phyloP scores from a whole-genome alignment of 2,888 invertebrate genomes.

The Machimus atricapillus region DNA sequence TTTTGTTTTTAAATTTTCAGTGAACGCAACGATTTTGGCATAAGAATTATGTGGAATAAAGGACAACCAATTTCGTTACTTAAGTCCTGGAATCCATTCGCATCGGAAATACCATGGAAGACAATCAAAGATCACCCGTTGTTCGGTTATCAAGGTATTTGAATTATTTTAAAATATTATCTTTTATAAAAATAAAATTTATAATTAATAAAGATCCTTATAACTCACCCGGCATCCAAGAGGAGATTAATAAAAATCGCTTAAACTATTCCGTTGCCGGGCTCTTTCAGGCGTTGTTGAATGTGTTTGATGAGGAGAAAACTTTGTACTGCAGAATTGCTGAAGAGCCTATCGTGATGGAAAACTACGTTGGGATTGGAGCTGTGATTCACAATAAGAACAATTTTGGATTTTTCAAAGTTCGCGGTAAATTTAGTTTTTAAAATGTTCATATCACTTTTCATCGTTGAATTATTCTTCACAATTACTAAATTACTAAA shows the following conservation, averaged over 20 bases:
- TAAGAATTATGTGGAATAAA: constrained; percentile 80
- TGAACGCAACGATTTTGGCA: constrained; percentile 75
- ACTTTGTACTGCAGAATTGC: constrained; percentile 53
- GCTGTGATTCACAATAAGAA: constrained; percentile 84
- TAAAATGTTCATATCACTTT: constrained; percentile 59
- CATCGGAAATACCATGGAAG: constrained; percentile 77
- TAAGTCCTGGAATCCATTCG: constrained; percentile 87
- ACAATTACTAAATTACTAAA: neutral
- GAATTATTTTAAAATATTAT: neutral
- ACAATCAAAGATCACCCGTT: constrained; percentile 84
- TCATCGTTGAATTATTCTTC: neutral
- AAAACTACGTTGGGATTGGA: constrained; percentile 80
- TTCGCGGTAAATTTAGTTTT: constrained; percentile 84
- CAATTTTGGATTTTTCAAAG: constrained; percentile 84
- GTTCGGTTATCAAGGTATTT: constrained; percentile 73
- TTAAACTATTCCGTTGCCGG: constrained; percentile 52
- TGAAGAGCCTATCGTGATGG: constrained; percentile 75
- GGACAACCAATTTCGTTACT: constrained; percentile 72
- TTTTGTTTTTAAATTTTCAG: constrained; percentile 62
- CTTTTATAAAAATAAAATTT: neutral
- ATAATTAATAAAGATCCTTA: constrained; percentile 39
- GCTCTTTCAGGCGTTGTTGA: constrained; percentile 52
- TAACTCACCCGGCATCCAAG: constrained; percentile 46
- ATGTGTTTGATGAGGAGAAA: constrained; percentile 49
- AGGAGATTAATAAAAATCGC: constrained; percentile 47